Conservation (phyloP, 2,797 vertebrate genomes). For the Eremophila alpestris region DNA sequence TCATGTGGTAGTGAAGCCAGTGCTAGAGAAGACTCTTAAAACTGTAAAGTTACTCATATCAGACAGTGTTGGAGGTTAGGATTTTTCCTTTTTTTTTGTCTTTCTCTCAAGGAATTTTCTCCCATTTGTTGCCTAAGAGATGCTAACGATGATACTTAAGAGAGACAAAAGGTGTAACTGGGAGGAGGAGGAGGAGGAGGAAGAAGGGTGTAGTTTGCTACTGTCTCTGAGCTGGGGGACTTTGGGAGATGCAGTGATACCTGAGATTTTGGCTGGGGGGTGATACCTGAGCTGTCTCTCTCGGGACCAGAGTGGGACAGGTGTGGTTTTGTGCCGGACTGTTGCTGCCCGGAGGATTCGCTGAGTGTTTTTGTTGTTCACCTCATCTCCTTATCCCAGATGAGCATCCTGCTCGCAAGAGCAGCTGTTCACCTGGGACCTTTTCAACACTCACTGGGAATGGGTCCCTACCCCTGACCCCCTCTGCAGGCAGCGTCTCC, state of each 20-base stretch:
- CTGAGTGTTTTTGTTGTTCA: not conserved
- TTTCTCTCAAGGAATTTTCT: not conserved
- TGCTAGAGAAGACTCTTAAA: not conserved
- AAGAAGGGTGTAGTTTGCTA: not conserved
- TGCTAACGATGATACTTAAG: accelerated
- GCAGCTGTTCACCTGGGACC: not conserved
- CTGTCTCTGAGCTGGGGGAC: too few species aligned
- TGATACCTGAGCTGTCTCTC: not conserved
- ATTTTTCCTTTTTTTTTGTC: not conserved
- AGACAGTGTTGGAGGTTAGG: not conserved
- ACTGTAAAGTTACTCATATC: not conserved
- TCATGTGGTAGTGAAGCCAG: not conserved
- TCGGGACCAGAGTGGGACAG: too few species aligned
- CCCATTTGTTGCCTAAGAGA: not conserved
- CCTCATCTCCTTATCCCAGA: accelerated
- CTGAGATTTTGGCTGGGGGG: not conserved
- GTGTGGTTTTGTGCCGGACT: not conserved
- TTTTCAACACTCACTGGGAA: too few species aligned
- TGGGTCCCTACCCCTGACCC: not conserved
- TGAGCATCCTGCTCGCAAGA: not conserved
- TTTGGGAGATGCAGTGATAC: too few species aligned
- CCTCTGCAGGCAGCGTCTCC: not conserved
- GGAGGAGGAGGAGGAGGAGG: not conserved
- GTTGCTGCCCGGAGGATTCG: not conserved
- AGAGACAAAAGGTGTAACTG: not conserved